Base-by-base conservation (phyloP, 2,888 invertebrate species). In the Lumbricus terrestris region DNA sequence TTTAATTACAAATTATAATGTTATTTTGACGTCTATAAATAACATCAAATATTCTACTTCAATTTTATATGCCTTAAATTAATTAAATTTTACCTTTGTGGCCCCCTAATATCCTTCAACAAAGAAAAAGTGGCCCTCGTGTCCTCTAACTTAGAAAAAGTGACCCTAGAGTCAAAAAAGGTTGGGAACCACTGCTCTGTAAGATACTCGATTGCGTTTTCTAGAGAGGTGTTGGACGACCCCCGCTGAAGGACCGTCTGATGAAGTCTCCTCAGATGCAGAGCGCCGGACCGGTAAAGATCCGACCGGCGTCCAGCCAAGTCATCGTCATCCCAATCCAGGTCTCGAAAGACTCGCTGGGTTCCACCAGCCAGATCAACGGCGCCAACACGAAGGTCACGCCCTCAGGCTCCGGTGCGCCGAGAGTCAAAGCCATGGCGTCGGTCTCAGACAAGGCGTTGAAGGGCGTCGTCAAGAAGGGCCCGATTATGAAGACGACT, bases 251-350 rank as follows among this genome's bases (percentile, higher is more conserved):
- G 37, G 85, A 85, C 85, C 3, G 23, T 35, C 37, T 37, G 37
- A 85, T 37, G 37, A 85, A 35, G 37, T 35, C 85, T 85, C 85
- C 85, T 37, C 85, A 85, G 37, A 29, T 35, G 34, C 85, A 85
- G 37, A 85, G 37, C 11, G 20, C 85, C 18, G 85, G 85, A 85
- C 85, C 85, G 8, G 85, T 85, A 15, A 85, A 85, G n/a, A 34
- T 85, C 11, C 85, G 85, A 85, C 85, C 85, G 34, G 18, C 85
- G 2, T 85, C 85, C 35, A 85, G 85, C 16, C 85, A 85, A 23
- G 85, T 85, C 34, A 85, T 85, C 16, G 85, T 85, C 18, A 85
- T 85, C 37, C 85, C 85, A 85, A 85, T 85, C n/a, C 85, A 85
- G 85, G 37, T 85, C 34, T 34, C 85, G 35, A 85, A 85, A 85